A percentile compares a stretch with the other conserved stretches of the same genome.
phyloP scores from a whole-genome alignment of 1,140 invertebrate genomes.

The Philotrypesis tridentata region DNA sequence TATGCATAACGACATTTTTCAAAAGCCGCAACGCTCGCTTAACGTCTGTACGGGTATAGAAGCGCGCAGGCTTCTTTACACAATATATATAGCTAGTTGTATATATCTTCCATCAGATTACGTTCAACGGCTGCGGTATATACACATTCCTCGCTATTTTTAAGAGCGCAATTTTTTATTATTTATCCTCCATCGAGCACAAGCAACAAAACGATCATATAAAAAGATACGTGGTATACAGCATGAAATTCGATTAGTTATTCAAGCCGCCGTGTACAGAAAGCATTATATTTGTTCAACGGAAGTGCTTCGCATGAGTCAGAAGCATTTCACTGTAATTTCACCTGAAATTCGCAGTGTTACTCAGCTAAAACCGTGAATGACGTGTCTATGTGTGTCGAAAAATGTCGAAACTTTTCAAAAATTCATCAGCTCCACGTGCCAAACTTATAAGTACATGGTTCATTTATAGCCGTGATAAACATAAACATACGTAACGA shows the following conservation, averaged over 20 bases:
- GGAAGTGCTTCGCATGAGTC: conserved; percentile 8
- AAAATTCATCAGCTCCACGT: too few relatives aligned
- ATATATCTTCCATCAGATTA: too few relatives aligned
- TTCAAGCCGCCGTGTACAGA: neutral
- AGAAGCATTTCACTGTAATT: neutral
- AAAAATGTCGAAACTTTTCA: too few relatives aligned
- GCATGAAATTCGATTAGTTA: neutral
- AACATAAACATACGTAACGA: too few relatives aligned
- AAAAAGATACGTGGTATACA: neutral
- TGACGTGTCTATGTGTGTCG: too few relatives aligned
- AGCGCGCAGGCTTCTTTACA: neutral
- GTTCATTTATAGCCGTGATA: too few relatives aligned
- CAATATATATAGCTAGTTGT: too few relatives aligned
- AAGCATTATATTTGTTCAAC: neutral
- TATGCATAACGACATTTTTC: too few relatives aligned
- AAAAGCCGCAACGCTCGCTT: neutral
- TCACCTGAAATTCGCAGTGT: neutral
- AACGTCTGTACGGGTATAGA: neutral
- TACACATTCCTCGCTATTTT: neutral
- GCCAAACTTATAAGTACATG: too few relatives aligned
- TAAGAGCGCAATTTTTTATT: neutral
- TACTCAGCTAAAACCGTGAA: neutral
- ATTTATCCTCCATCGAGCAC: neutral
- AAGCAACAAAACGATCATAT: neutral
- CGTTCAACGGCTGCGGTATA: too few relatives aligned